Evolutionary conservation across 1,140 invertebrate genomes (phyloP), one percentile per base, ranked within the genome.

Genomic region (Eurosta solidaginis): DNA sequence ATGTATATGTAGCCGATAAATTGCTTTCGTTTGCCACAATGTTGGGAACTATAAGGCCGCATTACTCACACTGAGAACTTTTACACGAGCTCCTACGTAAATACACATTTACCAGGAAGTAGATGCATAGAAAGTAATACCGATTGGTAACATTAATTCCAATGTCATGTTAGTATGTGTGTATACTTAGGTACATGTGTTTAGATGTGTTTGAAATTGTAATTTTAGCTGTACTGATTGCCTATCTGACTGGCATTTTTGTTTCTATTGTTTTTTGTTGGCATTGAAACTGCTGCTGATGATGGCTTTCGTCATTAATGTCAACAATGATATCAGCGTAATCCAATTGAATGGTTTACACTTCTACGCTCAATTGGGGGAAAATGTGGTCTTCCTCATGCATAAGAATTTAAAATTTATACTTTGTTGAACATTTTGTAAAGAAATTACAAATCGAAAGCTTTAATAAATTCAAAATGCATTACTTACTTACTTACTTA

Each of bases 301-400:
- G 73, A 74, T 74, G 73, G 44, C 17, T 74, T 74, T 74, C 22
- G 73, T 74, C 73, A 74, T 74, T 74, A 74, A 74, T 74, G 73
- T 74, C 73, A 47, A 45, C 73, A 74, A 47, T 74, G 44, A 47
- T 74, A 36, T 74, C 25, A 74, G 44, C 73, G 27, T 27, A 45
- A 74, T 68, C 9, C n/a, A 52, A 47, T 47, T 47, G 45, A 12
- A 17, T n/a, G 45, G n/a, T 47, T 47, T n/a, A 47, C 45, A 47
- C 45, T 12, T n/a, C n/a, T n/a, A 47, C 45, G n/a, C 14, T 47
- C 45, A 47, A 47, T n/a, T 47, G n/a, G n/a, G 12, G 7, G 14
- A 12, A 47, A n/a, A 4, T 47, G 45, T 17, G n/a, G 45, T 17
- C 45, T 7, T 12, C 12, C 12, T 47, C 12, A 17, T 14, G 12